Conservation (phyloP, 2,113 vertebrate genomes). For the Cinclus cinclus region DNA sequence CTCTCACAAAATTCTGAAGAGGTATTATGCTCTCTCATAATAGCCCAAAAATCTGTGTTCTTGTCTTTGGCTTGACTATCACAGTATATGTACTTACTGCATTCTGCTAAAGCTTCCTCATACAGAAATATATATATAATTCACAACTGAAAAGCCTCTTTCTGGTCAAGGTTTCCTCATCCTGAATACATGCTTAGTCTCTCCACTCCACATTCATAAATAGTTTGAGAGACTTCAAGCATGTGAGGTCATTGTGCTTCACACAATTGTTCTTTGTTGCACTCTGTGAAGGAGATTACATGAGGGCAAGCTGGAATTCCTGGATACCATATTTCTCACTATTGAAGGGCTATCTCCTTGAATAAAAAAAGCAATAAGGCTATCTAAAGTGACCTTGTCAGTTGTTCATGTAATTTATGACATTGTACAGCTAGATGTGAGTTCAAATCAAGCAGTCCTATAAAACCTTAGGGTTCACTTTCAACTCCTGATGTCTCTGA, state of each 20-base stretch:
- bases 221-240: constrained; percentile 63
- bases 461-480: not conserved
- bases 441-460: constrained; percentile 1
- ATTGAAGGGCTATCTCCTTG: constrained; percentile 77
- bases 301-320: constrained; percentile 68
- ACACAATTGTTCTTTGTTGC: constrained; percentile 76
- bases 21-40: not conserved
- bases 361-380: constrained; percentile 67
- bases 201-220: constrained; percentile 71
- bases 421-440: not conserved
- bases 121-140: constrained; percentile 59
- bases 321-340: constrained; percentile 77
- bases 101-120: constrained; percentile 47
- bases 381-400: constrained; percentile 71
- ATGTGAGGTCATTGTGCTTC: constrained; percentile 77
- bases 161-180: constrained; percentile 71
- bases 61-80: constrained; percentile 8
- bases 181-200: constrained; percentile 50
- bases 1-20: not conserved
- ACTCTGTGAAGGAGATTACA: constrained; percentile 71
- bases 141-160: constrained; percentile 40
- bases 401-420: constrained; percentile 69
- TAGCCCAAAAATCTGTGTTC: not conserved
- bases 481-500: not conserved
- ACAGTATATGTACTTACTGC: not conserved